phyloP scores from a whole-genome alignment of 2,888 invertebrate genomes.

The Trachelus stipa region DNA sequence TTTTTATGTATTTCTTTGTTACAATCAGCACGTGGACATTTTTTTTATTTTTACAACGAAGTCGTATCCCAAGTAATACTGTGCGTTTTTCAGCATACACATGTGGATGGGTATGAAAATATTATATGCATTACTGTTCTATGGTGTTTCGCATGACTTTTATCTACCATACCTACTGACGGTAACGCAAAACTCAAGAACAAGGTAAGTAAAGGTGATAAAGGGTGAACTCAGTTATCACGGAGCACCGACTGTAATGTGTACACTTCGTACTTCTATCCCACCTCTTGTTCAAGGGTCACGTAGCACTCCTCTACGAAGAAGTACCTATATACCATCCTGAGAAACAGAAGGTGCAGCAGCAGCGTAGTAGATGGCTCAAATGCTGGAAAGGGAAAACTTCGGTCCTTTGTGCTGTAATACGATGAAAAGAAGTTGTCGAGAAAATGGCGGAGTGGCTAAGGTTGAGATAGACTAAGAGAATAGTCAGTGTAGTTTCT shows the following conservation, averaged over 20 bases:
- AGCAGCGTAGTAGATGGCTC: not conserved
- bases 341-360: not conserved
- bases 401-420: not conserved
- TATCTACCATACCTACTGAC: not conserved
- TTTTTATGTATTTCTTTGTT: not conserved
- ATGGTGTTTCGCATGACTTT: not conserved
- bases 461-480: not conserved
- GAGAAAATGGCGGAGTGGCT: not conserved
- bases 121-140: not conserved
- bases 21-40: not conserved
- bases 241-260: not conserved
- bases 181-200: not conserved
- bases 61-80: not conserved
- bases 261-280: not conserved
- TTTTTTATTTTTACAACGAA: not conserved
- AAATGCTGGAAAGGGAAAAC: not conserved
- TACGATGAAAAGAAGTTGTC: not conserved
- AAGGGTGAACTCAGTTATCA: not conserved
- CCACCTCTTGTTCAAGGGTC: not conserved
- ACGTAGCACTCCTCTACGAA: not conserved
- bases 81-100: not conserved
- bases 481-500: not conserved
- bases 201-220: not conserved
- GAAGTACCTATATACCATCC: not conserved
- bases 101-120: not conserved